Evolutionary conservation across 64 coral and sea anemone species (phyloP), one percentile per base, ranked within the genome.

Genomic region (Stichodactyla mertensii): DNA sequence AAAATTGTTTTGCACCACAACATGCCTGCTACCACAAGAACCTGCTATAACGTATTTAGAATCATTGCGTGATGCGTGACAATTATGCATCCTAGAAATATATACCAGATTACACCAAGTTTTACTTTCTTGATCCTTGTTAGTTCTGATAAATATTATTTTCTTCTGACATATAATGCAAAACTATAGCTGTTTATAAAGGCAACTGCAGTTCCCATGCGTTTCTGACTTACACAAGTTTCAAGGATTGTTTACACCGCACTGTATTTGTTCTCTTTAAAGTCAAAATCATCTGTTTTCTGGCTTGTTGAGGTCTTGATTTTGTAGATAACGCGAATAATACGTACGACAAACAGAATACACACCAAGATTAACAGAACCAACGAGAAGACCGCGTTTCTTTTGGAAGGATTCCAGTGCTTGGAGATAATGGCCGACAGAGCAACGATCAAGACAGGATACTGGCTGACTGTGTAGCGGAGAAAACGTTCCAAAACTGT

Each of bases 341-440:
- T 23, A 22, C 90, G 90, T 8, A 67, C 77, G 52, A 87, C 51
- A 18, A 87, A 81, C 15, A 92, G 59, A 2, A 80, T 52, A 22
- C 84, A 87, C 10, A 80, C 85, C n/a, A 92, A 36, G 15, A 64
- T 19, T 12, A 92, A 77, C 51, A 92, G 71, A 31, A 92, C 56
- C 61, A 92, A 61, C 4, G 90, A 66, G 13, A 92, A 61, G 52
- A 87, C 58, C n/a, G 90, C 67, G 54, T 92, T 92, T 77, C 84
- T 51, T 54, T 87, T 92, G 2, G 58, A 64, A 4, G 85, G 7
- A 55, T 92, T 52, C 90, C 90, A 92, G 52, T 92, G 86, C 52
- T 87, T 92, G 78, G 55, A 82, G 10, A 92, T 82, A 55, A 86
- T 92, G 26, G 90, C 90, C 4, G 90, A 92, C 84, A 92, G 85